Evolutionary conservation across 2,797 vertebrate species (phyloP).

Genomic region (Columba guinea): DNA sequence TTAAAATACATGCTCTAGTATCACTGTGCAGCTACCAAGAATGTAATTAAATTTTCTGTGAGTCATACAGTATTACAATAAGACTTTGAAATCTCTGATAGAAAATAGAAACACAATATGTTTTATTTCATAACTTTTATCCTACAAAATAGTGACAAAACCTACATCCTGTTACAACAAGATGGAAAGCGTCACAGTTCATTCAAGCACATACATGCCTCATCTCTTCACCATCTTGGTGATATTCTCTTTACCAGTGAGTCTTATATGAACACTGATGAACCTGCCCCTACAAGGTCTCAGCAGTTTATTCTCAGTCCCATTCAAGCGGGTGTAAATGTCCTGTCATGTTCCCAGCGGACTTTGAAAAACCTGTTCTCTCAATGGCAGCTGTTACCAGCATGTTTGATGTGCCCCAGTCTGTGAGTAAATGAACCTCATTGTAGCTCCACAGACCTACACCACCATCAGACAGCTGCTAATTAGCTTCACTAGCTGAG

Average conservation of each 20-base stretch:
- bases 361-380: neutral
- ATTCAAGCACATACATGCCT: neutral
- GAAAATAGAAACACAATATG: neutral
- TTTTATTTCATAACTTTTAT: neutral
- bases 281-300: neutral
- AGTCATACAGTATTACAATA: neutral
- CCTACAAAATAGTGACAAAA: neutral
- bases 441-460: neutral
- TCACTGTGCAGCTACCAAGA: neutral
- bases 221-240: neutral
- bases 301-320: neutral
- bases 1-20: neutral
- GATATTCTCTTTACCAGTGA: neutral
- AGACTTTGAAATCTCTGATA: neutral
- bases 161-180: neutral
- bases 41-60: neutral
- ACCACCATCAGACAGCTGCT: neutral
- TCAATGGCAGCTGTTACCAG: neutral
- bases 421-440: neutral
- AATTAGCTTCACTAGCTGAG: neutral
- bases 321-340: neutral
- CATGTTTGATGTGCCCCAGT: neutral
- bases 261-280: neutral
- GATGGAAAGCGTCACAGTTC: neutral
- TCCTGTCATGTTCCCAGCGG: neutral